phyloP scores from a whole-genome alignment of 2,797 vertebrate genomes.

The Acanthornis magna region DNA sequence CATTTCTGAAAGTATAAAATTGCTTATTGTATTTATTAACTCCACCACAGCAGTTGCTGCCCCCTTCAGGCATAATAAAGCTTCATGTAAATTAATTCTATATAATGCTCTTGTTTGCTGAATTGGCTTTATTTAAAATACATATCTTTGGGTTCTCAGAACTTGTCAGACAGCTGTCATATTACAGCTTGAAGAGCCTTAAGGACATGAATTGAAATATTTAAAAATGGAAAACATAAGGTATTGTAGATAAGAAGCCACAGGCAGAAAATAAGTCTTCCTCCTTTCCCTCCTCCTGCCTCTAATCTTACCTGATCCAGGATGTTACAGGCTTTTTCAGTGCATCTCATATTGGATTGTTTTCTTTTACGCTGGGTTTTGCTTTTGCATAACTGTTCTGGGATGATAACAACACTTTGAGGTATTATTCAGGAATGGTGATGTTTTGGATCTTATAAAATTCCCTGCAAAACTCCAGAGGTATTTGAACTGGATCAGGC shows the following conservation, averaged over 20 bases:
- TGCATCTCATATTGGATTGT: not conserved
- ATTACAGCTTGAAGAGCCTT: not conserved
- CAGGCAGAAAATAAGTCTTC: not conserved
- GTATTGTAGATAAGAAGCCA: slow-evolving; percentile 6
- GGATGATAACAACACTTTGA: not conserved
- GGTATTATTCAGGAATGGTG: not conserved
- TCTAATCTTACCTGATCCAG: not conserved
- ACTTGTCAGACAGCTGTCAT: slow-evolving; percentile 17
- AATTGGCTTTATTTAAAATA: not conserved
- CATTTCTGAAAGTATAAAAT: not conserved
- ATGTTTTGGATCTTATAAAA: not conserved
- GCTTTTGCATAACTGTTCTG: not conserved
- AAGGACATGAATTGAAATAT: not conserved
- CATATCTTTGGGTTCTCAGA: not conserved
- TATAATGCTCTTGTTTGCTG: not conserved
- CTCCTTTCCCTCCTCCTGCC: not conserved
- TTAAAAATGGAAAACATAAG: slow-evolving; percentile 6
- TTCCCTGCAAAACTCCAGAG: not conserved
- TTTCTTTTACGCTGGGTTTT: not conserved
- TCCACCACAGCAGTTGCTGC: slow-evolving; percentile 47
- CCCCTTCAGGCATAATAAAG: slow-evolving; percentile 48
- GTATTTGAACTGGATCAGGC: not conserved
- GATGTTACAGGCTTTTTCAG: not conserved
- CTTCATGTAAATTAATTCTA: not conserved
- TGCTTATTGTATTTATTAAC: not conserved